These are phyloP conservation scores for Platycnemis pennipes DNA, from an alignment of 2,888 invertebrate genomes.

Conservation along the genomic window DNA sequence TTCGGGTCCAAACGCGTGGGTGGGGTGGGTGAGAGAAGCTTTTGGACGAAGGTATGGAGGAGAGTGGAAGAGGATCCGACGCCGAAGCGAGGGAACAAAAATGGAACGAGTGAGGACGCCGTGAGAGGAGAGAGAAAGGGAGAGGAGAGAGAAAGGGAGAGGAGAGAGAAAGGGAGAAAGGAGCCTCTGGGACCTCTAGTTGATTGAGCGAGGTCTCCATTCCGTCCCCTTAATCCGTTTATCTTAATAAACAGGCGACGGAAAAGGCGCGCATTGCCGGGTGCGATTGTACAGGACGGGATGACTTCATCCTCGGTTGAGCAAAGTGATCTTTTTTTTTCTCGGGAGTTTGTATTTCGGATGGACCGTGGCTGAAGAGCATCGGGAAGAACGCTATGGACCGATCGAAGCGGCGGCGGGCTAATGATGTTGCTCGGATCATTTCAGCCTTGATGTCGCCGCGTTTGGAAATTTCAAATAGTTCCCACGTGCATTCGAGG, in stretches of 20 bases:
- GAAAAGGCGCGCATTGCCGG: neutral
- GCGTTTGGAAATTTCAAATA: too few species aligned
- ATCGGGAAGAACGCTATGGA: too few species aligned
- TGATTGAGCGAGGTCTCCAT: neutral
- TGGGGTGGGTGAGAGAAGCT: neutral
- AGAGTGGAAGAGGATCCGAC: neutral
- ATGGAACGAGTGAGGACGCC: neutral
- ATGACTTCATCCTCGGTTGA: neutral
- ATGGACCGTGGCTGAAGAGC: too few species aligned
- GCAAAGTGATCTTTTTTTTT: neutral
- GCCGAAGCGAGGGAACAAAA: too few species aligned
- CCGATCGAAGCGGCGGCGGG: too few species aligned
- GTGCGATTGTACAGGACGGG: neutral
- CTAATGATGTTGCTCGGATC: too few species aligned
- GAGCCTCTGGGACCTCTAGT: neutral
- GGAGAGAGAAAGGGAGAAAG: neutral
- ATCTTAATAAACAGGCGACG: slow-evolving; percentile 19
- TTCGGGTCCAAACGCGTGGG: neutral
- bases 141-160: slow-evolving; percentile 37
- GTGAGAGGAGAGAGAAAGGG: neutral
- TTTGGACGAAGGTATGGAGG: neutral
- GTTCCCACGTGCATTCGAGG: too few species aligned
- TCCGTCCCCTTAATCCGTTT: neutral
- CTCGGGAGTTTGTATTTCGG: too few species aligned
- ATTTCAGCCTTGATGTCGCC: too few species aligned